phyloP scores from a whole-genome alignment of 30 jellyfish, hydroid and myxozoan genomes.

The Turritopsis dohrnii region DNA sequence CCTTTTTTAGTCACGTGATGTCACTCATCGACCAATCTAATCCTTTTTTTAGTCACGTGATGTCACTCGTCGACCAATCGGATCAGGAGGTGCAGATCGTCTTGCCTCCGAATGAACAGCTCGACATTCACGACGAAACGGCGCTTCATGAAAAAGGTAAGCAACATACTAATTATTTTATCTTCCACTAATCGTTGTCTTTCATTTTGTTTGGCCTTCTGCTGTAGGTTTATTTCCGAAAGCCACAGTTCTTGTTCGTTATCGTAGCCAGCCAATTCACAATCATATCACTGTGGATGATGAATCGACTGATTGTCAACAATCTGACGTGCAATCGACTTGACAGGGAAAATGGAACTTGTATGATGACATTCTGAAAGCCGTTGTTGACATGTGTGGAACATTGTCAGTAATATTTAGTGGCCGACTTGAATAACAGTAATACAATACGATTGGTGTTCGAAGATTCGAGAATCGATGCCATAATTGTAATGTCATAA shows the following conservation, averaged over 20 bases:
- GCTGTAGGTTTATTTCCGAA: background rate
- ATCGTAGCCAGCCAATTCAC: background rate
- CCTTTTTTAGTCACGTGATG: no score
- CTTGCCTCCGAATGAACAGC: background rate
- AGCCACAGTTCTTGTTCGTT: background rate
- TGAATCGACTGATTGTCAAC: background rate
- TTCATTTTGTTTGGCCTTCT: no score
- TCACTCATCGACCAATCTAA: background rate
- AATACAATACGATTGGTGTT: no score
- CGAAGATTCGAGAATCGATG: no score
- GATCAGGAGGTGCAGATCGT: background rate
- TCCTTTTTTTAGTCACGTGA: background rate
- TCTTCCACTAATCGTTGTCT: background rate
- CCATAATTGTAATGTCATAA: no score
- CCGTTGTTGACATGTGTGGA: no score
- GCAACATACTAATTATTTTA: no score
- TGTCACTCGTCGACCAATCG: background rate
- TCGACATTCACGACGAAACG: background rate
- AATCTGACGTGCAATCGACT: background rate
- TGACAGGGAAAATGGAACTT: background rate
- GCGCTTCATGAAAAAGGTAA: background rate
- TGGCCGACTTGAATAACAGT: no score
- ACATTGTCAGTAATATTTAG: no score
- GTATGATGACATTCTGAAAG: no score
- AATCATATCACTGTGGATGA: background rate